A percentile compares a stretch with the other conserved stretches of the same genome.
Conservation (phyloP, 2,113 vertebrate species). For the Lethenteron reissneri region DNA sequence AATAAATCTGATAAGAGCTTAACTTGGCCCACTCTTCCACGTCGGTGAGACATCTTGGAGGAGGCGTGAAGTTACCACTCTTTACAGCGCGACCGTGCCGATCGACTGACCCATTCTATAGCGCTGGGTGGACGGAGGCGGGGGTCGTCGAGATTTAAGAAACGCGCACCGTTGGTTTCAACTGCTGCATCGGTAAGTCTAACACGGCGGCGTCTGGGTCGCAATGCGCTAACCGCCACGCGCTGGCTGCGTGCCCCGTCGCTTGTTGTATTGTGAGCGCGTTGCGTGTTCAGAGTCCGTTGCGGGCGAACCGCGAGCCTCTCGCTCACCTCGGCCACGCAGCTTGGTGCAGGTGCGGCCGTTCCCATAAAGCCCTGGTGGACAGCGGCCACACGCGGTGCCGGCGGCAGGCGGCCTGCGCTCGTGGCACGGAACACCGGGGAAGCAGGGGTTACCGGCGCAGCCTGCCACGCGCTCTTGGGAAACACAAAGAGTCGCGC, state of each 20-base stretch:
- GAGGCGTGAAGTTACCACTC: no score
- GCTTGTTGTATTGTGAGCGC: no score
- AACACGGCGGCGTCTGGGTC: background rate
- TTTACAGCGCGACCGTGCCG: no score
- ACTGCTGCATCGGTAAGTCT: background rate
- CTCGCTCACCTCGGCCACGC: constrained; percentile 14
- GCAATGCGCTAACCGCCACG: background rate
- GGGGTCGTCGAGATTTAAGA: no score
- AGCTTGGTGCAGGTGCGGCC: constrained; percentile 20
- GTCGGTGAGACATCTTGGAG: no score
- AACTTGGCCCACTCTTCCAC: no score
- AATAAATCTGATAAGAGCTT: no score
- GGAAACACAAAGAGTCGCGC: no score
- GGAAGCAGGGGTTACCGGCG: constrained; percentile 21
- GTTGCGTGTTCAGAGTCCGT: background rate
- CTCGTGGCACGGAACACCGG: constrained; percentile 28
- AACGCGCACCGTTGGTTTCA: background rate
- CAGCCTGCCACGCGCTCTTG: constrained; percentile 13
- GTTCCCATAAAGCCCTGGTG: constrained; percentile 23
- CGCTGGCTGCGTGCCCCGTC: no score
- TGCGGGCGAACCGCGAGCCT: background rate
- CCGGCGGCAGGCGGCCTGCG: constrained; percentile 20
- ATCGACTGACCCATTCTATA: no score
- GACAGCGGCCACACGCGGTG: constrained; percentile 30
- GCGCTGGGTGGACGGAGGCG: no score